phyloP scores from a whole-genome alignment of 1,140 invertebrate genomes.

The Sinella curviseta region DNA sequence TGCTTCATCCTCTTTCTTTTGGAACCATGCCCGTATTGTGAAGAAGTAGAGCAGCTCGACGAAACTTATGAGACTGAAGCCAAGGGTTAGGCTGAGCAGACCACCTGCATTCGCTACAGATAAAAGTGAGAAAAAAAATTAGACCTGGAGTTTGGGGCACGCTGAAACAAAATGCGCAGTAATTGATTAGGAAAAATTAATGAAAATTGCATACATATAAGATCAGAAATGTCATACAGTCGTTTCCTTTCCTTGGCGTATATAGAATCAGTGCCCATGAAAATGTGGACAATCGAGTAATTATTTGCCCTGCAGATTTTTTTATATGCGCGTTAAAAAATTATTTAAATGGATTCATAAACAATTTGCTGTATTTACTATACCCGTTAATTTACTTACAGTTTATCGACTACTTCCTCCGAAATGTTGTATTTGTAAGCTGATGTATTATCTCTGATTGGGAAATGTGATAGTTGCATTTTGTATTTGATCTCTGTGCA shows the following conservation, averaged over 20 bases:
- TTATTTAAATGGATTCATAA: not conserved
- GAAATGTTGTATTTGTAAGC: not conserved
- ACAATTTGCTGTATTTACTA: not conserved
- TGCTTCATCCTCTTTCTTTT: not conserved
- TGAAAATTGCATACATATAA: slow-evolving; percentile 29
- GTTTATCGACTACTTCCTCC: not conserved
- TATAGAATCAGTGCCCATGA: slow-evolving; percentile 4
- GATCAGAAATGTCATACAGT: slow-evolving; percentile 30
- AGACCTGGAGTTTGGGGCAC: too few relatives aligned
- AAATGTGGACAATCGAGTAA: slow-evolving; percentile 42
- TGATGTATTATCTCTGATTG: not conserved
- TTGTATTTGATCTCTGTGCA: slow-evolving; percentile 69
- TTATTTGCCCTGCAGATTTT: slow-evolving; percentile 19
- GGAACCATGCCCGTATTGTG: not conserved
- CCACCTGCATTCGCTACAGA: slow-evolving; percentile 63
- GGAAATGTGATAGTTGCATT: slow-evolving; percentile 61
- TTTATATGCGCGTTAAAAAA: too few relatives aligned
- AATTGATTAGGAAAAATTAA: slow-evolving; percentile 9
- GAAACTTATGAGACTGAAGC: not conserved
- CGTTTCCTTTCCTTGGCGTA: slow-evolving; percentile 34
- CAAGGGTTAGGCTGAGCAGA: slow-evolving; percentile 55
- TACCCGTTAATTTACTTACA: not conserved
- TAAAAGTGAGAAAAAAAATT: not conserved
- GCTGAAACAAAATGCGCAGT: not conserved
- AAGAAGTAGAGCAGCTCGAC: not conserved